phyloP scores from a whole-genome alignment of 2,888 invertebrate species.

The Cremastobaeus sp. region DNA sequence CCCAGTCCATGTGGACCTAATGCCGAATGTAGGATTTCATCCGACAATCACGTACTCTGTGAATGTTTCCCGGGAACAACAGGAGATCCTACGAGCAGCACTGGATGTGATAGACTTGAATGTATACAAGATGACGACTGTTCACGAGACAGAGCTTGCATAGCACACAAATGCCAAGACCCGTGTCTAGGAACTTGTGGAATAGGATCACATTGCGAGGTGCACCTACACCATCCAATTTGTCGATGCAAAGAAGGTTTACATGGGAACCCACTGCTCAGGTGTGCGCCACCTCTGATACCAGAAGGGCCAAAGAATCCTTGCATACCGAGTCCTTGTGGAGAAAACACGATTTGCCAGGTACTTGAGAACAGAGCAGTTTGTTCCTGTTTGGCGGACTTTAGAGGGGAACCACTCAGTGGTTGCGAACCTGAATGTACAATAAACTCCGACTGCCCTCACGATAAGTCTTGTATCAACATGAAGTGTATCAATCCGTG shows the following conservation, averaged over 20 bases:
- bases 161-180: slow-evolving; percentile 85
- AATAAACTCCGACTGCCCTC: slow-evolving; percentile 89
- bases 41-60: slow-evolving; percentile 79
- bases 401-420: slow-evolving; percentile 87
- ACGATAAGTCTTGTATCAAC: slow-evolving; percentile 86
- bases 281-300: slow-evolving; percentile 82
- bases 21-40: slow-evolving; percentile 71
- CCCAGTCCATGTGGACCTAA: slow-evolving; percentile 86
- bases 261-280: slow-evolving; percentile 86
- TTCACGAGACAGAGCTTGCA: slow-evolving; percentile 83
- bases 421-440: slow-evolving; percentile 89
- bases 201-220: slow-evolving; percentile 84
- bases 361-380: slow-evolving; percentile 84
- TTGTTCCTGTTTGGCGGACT: slow-evolving; percentile 88
- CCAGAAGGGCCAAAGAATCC: slow-evolving; percentile 82
- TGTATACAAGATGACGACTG: slow-evolving; percentile 87
- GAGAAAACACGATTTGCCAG: slow-evolving; percentile 88
- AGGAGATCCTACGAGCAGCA: slow-evolving; percentile 83
- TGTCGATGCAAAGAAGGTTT: slow-evolving; percentile 85
- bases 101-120: slow-evolving; percentile 84
- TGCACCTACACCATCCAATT: slow-evolving; percentile 86
- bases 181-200: slow-evolving; percentile 89
- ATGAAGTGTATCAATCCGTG: slow-evolving; percentile 88
- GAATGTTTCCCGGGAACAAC: slow-evolving; percentile 85
- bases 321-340: slow-evolving; percentile 87